Base-by-base conservation (phyloP, 2,888 invertebrate species). In the Seira musarum region DNA sequence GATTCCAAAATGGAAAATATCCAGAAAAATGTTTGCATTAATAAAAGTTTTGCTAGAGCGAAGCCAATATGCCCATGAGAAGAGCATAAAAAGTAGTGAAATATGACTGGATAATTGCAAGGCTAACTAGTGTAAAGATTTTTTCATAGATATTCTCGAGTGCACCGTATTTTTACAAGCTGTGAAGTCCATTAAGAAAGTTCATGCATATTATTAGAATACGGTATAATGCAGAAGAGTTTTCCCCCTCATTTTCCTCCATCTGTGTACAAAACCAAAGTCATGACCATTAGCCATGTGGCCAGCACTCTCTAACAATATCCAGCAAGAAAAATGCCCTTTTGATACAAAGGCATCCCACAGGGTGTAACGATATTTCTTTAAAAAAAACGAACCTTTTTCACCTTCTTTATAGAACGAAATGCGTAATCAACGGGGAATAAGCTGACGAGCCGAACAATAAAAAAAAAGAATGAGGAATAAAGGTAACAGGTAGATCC, bases 311-410 rank as follows among this genome's bases (percentile, higher is more conserved):
- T 60, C 35, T 46, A 24, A 60, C 68, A 24, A 76, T 49, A 69
- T 30, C 30, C 8, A 30, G 8, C 30, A 30, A 30, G 30, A 30
- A 30, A 30, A 30, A 30, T n/a, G n/a, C n/a, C n/a, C n/a, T n/a
- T n/a, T n/a, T n/a, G n/a, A 65, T 66, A 77, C 70, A 77, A 71
- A 71, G 77, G 66, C 71, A 77, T 77, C 77, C 77, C 77, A 77
- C 77, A 77, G 77, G 77, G 77, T 77, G 77, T 77, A 63, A 77
- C 66, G 77, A 77, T 77, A 77, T 66, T 77, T 77, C 77, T 66
- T 60, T 25, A 25, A 57, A 77, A 71, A 30, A 30, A 40, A 72
- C 53, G 65, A 73, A 73, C 73, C 65, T 73, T 61, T 73, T 64
- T 73, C 60, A 65, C 68, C 40, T 69, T 75, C 68, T 24, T 24